Conservation (phyloP, 2,113 vertebrate species). For the Hippocampus abdominalis region DNA sequence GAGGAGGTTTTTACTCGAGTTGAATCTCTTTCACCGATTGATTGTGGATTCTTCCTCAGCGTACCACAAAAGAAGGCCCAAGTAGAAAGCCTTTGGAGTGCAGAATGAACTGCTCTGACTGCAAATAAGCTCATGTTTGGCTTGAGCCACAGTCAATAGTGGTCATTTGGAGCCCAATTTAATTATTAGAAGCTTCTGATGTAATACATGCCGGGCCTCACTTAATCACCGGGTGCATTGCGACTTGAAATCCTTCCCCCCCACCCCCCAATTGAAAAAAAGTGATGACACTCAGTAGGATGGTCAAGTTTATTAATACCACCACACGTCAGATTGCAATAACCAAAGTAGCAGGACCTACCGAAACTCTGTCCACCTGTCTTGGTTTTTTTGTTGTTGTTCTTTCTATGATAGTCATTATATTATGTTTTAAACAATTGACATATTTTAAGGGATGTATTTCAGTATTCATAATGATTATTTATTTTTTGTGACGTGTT, state of each 20-base stretch:
- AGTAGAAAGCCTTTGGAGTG: slow-evolving; percentile 65
- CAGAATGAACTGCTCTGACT: slow-evolving; percentile 64
- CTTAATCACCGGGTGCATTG: not conserved
- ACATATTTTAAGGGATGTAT: no score
- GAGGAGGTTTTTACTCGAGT: slow-evolving; percentile 62
- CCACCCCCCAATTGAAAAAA: not conserved
- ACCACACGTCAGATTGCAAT: not conserved
- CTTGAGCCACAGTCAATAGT: slow-evolving; percentile 47
- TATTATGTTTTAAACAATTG: no score
- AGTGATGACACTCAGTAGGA: not conserved
- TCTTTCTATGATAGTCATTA: no score
- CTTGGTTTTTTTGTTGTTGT: no score
- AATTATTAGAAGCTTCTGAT: slow-evolving; percentile 24
- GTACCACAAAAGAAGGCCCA: slow-evolving; percentile 64
- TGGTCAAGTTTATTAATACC: not conserved
- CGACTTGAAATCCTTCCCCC: not conserved
- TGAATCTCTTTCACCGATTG: slow-evolving; percentile 65
- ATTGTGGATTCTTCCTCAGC: slow-evolving; percentile 68
- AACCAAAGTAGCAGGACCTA: not conserved
- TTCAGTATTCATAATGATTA: not conserved
- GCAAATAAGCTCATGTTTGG: slow-evolving; percentile 62
- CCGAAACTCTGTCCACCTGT: not conserved
- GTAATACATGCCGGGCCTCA: not conserved
- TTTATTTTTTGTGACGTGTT: not conserved
- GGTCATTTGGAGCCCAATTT: slow-evolving; percentile 58